phyloP scores from a whole-genome alignment of 2,888 invertebrate genomes.

The Chironomus riparius region DNA sequence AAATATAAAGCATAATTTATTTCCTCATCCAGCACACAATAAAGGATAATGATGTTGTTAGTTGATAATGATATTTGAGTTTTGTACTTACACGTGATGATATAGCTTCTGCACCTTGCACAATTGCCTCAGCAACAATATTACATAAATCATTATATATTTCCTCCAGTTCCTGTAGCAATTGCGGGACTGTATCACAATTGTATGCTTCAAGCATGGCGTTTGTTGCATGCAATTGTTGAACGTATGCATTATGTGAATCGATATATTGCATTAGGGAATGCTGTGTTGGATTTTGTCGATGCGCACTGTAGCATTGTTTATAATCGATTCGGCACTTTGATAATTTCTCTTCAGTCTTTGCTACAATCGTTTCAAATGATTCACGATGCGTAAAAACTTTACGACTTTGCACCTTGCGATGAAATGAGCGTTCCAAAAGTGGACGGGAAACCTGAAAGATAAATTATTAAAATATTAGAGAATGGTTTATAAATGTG shows the following conservation, averaged over 20 bases:
- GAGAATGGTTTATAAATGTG: background rate
- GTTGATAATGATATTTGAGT: no score
- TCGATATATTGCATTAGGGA: slow-evolving; percentile 73
- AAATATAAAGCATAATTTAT: no score
- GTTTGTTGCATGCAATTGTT: slow-evolving; percentile 86
- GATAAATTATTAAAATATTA: background rate
- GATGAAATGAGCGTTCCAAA: slow-evolving; percentile 77
- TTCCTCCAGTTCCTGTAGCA: slow-evolving; percentile 86
- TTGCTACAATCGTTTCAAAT: slow-evolving; percentile 76
- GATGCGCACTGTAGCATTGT: slow-evolving; percentile 69
- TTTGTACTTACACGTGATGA: slow-evolving; percentile 61
- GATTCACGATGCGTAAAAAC: slow-evolving; percentile 84
- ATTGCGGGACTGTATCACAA: slow-evolving; percentile 72
- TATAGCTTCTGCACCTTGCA: slow-evolving; percentile 78
- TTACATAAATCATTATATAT: slow-evolving; percentile 83
- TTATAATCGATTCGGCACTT: slow-evolving; percentile 85
- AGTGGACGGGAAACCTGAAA: slow-evolving; percentile 66
- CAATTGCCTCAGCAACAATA: slow-evolving; percentile 77
- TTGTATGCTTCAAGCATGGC: slow-evolving; percentile 87
- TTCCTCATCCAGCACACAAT: no score
- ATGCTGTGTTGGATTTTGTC: slow-evolving; percentile 61
- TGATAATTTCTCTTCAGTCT: slow-evolving; percentile 69
- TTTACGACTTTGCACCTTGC: slow-evolving; percentile 85
- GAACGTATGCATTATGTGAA: slow-evolving; percentile 87
- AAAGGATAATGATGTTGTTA: no score